Evolutionary conservation across 2,888 invertebrate genomes (phyloP), one percentile per base, ranked within the genome.

Genomic region (Norana najaformis): DNA sequence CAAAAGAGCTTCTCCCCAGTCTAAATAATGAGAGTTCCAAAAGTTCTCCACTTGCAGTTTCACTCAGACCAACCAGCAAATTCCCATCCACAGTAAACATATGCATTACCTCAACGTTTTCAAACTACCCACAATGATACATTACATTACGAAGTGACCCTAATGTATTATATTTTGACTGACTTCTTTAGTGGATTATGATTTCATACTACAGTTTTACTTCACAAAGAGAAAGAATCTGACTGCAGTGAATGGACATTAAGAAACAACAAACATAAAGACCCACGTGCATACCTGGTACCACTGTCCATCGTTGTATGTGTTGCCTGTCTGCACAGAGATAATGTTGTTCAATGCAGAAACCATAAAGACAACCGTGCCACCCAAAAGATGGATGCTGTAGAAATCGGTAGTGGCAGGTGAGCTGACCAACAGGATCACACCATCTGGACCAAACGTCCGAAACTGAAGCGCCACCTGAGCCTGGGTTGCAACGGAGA

Each of bases 301-400:
- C 93, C 93, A 93, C 18, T 91, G 35, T 5, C 93, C 93, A 85
- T 91, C 91, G 88, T 91, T 92, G 91, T 92, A 93, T 18, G 89
- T 90, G 36, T 88, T 47, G 47, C 23, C 8, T 16, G 90, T 89
- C 20, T 36, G 23, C 37, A 91, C 38, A 14, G 53, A 30, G 20
- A 85, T 20, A 34, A 85, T 41, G 13, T 36, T 89, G 53, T 83
- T 89, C 0, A 39, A 41, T 6, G 90, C 36, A 6, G 89, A 89
- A 69, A 89, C 83, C 30, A 91, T 37, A 39, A 92, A 91, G 30
- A 91, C 85, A 30, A 93, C 89, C 2, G 85, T 39, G 1, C 93
- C 92, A 36, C 90, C 89, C 35, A 83, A 37, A 83, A 92, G n/a
- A 85, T 90, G 92, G 37, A 90, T 53, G 20, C 92, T 91, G 37